phyloP scores from a whole-genome alignment of 2,888 invertebrate genomes.

The Melanostoma scalare region DNA sequence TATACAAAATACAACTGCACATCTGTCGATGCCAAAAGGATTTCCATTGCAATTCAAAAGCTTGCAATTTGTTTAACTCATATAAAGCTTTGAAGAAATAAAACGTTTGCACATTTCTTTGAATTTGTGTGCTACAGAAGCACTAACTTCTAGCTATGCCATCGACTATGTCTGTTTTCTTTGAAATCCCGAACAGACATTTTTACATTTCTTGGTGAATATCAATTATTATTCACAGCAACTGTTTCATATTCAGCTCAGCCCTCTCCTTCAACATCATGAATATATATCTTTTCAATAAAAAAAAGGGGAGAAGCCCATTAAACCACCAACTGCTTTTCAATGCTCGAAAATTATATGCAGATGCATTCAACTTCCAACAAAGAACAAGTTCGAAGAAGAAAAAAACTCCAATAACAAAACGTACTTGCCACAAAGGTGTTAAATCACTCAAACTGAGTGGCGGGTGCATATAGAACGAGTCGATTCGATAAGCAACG shows the following conservation, averaged over 20 bases:
- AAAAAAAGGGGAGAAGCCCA: slow-evolving; percentile 21
- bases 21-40: no score
- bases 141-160: no score
- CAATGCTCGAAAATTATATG: slow-evolving; percentile 40
- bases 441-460: slow-evolving; percentile 65
- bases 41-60: no score
- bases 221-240: slow-evolving; percentile 36
- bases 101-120: no score
- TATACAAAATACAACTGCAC: no score
- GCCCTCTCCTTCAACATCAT: slow-evolving; percentile 20
- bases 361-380: slow-evolving; percentile 50
- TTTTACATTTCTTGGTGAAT: slow-evolving; percentile 9
- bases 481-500: slow-evolving; percentile 14
- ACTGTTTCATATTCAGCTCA: slow-evolving; percentile 44
- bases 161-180: no score
- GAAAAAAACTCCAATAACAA: not conserved
- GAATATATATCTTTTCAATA: slow-evolving; percentile 52
- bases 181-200: no score
- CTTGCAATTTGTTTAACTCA: no score
- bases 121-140: no score
- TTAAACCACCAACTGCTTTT: slow-evolving; percentile 16
- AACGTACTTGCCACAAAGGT: slow-evolving; percentile 45
- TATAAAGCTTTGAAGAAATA: no score
- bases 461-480: slow-evolving; percentile 9
- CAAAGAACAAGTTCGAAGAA: slow-evolving; percentile 31